Evolutionary conservation across 2,888 invertebrate genomes (phyloP).

Genomic region (Crossocerus cetratus): DNA sequence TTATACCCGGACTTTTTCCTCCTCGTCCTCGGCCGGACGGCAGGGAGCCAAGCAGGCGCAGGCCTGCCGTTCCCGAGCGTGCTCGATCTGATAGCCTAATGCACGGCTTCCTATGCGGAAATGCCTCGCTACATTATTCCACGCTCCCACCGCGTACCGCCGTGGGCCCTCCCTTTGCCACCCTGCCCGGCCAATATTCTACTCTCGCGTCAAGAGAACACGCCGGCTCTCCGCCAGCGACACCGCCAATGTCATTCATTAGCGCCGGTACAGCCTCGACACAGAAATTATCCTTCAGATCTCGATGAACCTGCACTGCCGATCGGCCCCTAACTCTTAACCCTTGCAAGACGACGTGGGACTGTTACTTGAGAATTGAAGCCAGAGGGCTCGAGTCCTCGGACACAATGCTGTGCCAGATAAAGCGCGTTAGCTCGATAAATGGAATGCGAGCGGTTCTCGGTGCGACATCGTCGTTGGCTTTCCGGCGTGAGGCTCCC

Average conservation of each 20-base stretch:
- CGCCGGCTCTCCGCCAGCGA: constrained; percentile 31
- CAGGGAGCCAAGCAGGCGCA: too few relatives aligned
- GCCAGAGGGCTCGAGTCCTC: too few relatives aligned
- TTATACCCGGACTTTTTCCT: constrained; percentile 59
- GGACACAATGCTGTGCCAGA: neutral
- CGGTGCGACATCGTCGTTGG: neutral
- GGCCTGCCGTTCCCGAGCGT: constrained; percentile 65
- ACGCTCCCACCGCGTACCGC: constrained; percentile 61
- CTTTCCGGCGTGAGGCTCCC: neutral
- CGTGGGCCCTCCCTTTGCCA: constrained; percentile 46
- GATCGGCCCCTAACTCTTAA: too few relatives aligned
- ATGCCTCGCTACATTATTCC: constrained; percentile 74
- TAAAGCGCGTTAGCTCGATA: neutral
- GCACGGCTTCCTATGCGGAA: constrained; percentile 77
- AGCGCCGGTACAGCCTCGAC: neutral
- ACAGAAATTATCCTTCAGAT: too few relatives aligned
- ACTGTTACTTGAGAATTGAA: too few relatives aligned
- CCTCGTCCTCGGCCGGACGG: constrained; percentile 37
- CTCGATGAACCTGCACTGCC: too few relatives aligned
- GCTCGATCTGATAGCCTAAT: constrained; percentile 77
- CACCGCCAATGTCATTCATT: constrained; percentile 36
- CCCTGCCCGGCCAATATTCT: constrained; percentile 57
- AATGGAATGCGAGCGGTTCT: neutral
- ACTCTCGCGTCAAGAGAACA: constrained; percentile 70
- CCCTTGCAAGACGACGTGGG: too few relatives aligned